These are phyloP conservation scores for Hypena proboscidalis DNA, from an alignment of 2,888 invertebrate genomes.

Conservation along the genomic window DNA sequence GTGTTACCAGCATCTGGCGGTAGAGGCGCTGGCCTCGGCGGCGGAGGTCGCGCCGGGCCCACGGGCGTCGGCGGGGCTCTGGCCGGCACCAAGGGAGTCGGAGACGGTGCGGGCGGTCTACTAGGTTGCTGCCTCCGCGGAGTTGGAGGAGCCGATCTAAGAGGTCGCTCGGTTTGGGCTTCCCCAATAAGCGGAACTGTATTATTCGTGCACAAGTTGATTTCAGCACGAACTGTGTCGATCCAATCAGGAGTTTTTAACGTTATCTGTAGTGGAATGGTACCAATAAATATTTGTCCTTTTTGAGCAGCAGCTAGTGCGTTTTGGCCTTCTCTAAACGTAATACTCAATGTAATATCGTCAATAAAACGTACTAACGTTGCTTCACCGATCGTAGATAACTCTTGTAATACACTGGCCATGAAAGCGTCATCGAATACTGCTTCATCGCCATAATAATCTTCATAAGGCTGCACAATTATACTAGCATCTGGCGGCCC, in stretches of 20 bases:
- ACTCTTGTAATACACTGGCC: slow-evolving; percentile 91
- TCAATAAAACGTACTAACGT: slow-evolving; percentile 96
- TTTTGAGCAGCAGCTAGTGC: slow-evolving; percentile 90
- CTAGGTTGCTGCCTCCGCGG: slow-evolving; percentile 84
- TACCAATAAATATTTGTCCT: slow-evolving; percentile 86
- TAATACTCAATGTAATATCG: slow-evolving; percentile 93
- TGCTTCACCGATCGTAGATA: slow-evolving; percentile 94
- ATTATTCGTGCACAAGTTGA: slow-evolving; percentile 93
- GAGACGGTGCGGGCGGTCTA: slow-evolving; percentile 87
- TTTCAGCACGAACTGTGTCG: slow-evolving; percentile 92
- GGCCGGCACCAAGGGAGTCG: slow-evolving; percentile 74
- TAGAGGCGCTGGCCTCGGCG: slow-evolving; percentile 85
- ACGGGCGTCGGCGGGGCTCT: slow-evolving; percentile 74
- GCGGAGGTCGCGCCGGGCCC: slow-evolving; percentile 83
- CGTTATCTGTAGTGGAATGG: slow-evolving; percentile 88
- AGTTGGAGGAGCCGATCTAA: slow-evolving; percentile 77
- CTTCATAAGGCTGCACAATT: slow-evolving; percentile 86
- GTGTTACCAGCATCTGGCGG: slow-evolving; percentile 78
- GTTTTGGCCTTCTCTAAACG: slow-evolving; percentile 95
- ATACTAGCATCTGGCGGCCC: slow-evolving; percentile 98
- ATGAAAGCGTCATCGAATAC: slow-evolving; percentile 93
- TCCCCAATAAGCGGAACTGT: slow-evolving; percentile 90
- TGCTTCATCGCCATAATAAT: slow-evolving; percentile 77
- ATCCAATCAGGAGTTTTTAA: slow-evolving; percentile 95
- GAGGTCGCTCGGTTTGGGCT: slow-evolving; percentile 64